Base-by-base conservation (phyloP, 1,140 invertebrate genomes). In the Tyrophagus putrescentiae region DNA sequence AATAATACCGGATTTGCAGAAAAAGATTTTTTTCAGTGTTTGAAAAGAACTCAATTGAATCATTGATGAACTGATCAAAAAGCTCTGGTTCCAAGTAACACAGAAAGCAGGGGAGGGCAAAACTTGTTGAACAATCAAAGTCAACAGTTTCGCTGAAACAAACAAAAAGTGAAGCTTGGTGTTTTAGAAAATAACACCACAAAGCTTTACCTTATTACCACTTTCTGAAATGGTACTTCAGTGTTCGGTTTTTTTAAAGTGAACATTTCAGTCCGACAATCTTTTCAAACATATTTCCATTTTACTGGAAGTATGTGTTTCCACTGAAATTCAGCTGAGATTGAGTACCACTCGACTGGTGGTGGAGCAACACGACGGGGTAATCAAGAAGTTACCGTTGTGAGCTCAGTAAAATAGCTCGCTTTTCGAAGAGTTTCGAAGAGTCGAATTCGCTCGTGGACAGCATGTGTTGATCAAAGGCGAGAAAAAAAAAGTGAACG, bases 401-500 rank as follows among this genome's bases (percentile, higher is more conserved):
- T 5, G n/a, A 6, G 5, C 13, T 48, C 44, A n/a, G 7, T 27
- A 6, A n/a, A n/a, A n/a, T n/a, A 5, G n/a, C n/a, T n/a, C 13
- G 25, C 31, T 13, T 48, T 48, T 6, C 29, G 5, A 7, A 56
- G 6, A 7, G 6, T 41, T 60, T 61, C 60, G n/a, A n/a, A n/a
- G n/a, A 29, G 48, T 18, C 60, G 56, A 21, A 61, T 60, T 18
- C 60, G 4, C 41, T 61, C 60, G 58, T 61, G 60, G 2, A 60
- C 57, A 7, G 60, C 60, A 29, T 61, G n/a, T n/a, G 60, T 60
- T 61, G 60, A 60, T 61, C 60, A 32, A 61, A 61, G 3, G 57
- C 29, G 5, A 61, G 50, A 25, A 61, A n/a, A n/a, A n/a, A n/a
- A 41, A 23, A 61, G 33, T 27, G 13, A 25, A 16, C 21, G 59